These are phyloP conservation scores for Stramonita haemastoma DNA, from an alignment of 2,888 invertebrate genomes.

Conservation along the genomic window DNA sequence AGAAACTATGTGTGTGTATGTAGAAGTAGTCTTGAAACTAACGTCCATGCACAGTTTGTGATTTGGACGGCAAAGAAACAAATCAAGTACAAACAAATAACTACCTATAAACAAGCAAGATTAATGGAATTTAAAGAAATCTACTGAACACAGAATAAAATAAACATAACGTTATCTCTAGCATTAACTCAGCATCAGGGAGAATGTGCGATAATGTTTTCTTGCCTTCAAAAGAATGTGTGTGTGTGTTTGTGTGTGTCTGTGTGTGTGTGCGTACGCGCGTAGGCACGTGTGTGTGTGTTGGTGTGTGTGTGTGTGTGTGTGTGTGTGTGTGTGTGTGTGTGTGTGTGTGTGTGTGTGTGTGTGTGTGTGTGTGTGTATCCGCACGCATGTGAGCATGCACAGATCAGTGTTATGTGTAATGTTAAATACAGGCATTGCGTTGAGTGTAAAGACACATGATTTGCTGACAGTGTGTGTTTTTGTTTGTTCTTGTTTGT, in stretches of 20 bases:
- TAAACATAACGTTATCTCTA: no score
- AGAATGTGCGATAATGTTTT: no score
- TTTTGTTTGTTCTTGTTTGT: background rate
- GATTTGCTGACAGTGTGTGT: background rate
- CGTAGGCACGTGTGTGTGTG: background rate
- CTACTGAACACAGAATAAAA: no score
- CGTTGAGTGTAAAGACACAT: no score
- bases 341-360: background rate
- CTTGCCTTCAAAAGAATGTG: no score
- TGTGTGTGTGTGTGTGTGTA: background rate
- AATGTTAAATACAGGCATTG: background rate
- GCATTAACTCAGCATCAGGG: no score
- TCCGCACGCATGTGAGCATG: background rate
- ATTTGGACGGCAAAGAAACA: no score
- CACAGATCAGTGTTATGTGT: background rate
- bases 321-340: background rate
- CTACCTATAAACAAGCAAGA: no score
- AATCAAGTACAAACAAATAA: no score
- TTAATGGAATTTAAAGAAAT: no score
- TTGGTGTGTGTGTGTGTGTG: background rate
- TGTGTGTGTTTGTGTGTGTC: constrained; percentile 8
- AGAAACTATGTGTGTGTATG: background rate
- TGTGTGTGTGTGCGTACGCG: background rate
- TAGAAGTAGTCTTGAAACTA: no score
- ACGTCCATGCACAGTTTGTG: no score